Base-by-base conservation (phyloP, 2,797 vertebrate species). In the Morus bassanus region DNA sequence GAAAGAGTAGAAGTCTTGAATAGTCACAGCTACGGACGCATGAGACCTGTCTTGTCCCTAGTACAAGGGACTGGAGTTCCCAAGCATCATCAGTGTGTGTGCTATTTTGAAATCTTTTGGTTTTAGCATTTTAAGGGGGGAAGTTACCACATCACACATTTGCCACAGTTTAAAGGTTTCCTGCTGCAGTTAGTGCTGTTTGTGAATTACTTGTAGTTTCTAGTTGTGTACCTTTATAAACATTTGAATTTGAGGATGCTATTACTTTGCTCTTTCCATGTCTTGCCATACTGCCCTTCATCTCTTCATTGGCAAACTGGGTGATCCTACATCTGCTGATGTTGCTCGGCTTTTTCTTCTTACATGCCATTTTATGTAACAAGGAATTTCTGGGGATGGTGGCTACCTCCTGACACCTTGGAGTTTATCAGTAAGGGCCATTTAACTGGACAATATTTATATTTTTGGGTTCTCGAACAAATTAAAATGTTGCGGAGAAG, bases 1-100 rank as follows among this genome's bases (percentile, higher is more conserved):
- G 45, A 64, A 45, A 8, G 53, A 33, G 10, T 31, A 23, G 35
- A 57, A 70, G 18, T 30, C 18, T 73, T 83, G 70, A 76, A 18
- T 5, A 30, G 31, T 70, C 53, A n/a, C 18, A 68, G 6, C 23
- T 59, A 5, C 0, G 5, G 48, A 39, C 0, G 2, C 23, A 8
- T 67, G 27, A 41, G 53, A 41, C 16, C n/a, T 69, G 10, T 64
- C 18, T 5, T 53, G 1, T 83, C 51, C 13, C 16, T 33, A 9
- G 2, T 45, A n/a, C 0, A 1, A 59, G 9, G 27, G 24, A 33
- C 19, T 73, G 18, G 35, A 72, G 50, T 59, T 80, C 1, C 7
- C 18, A 48, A n/a, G 31, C 43, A 11, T 24, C 18, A 18, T 75
- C 16, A 61, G 0, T 33, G 18, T 60, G 30, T 57, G 17, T 4